Conservation (phyloP, 2,888 invertebrate genomes). For the Athetis lepigone region DNA sequence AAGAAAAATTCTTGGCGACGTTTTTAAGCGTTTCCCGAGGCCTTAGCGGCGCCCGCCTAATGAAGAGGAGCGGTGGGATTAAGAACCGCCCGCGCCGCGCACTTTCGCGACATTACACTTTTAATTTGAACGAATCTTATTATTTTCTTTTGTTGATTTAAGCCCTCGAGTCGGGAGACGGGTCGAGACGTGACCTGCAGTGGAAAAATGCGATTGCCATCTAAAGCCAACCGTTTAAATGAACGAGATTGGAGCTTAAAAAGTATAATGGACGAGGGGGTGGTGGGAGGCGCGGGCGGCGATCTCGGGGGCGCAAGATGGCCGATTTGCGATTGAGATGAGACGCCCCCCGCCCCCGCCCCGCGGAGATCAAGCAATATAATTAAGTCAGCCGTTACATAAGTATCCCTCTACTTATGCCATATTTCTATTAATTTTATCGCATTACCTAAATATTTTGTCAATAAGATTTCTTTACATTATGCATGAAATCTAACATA, state of each 20-base stretch:
- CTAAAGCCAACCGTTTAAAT: constrained; percentile 93
- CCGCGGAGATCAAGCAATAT: constrained; percentile 88
- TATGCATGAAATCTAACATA: constrained; percentile 1
- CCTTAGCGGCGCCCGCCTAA: constrained; percentile 80
- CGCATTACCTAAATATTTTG: constrained; percentile 30
- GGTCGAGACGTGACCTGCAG: constrained; percentile 92
- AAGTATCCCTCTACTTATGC: constrained; percentile 71
- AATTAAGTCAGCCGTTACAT: constrained; percentile 85
- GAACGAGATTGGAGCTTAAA: constrained; percentile 94
- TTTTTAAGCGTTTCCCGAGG: constrained; percentile 83
- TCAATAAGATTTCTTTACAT: constrained; percentile 7
- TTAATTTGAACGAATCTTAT: constrained; percentile 94
- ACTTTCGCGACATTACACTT: constrained; percentile 92
- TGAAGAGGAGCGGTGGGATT: constrained; percentile 87
- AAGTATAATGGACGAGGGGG: constrained; percentile 92
- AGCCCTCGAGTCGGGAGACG: constrained; percentile 91
- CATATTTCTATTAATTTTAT: constrained; percentile 46
- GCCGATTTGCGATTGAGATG: constrained; percentile 91
- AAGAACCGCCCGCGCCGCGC: constrained; percentile 74
- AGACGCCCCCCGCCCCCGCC: constrained; percentile 81
- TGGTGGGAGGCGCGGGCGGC: constrained; percentile 85
- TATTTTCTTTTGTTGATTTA: constrained; percentile 93
- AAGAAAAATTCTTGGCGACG: constrained; percentile 88
- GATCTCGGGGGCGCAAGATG: constrained; percentile 89
- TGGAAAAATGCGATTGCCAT: constrained; percentile 93